Conservation (phyloP, 2,113 vertebrate species). For the Machaerirhynchus nigripectus region DNA sequence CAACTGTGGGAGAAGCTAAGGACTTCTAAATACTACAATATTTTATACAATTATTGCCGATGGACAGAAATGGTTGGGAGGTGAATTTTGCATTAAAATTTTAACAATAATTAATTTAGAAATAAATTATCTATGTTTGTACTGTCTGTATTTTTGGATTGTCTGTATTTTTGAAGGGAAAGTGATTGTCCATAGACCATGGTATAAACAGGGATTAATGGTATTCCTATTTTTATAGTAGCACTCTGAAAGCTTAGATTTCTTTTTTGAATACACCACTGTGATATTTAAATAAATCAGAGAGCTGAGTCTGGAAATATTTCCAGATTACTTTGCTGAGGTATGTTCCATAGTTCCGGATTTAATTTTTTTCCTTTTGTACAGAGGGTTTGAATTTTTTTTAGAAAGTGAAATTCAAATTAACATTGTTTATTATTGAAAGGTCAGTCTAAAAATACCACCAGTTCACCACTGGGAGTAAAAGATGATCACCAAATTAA, state of each 20-base stretch:
- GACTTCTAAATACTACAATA: not conserved
- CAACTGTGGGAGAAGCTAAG: not conserved
- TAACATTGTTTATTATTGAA: not conserved
- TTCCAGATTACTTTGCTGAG: not conserved
- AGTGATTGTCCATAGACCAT: not conserved
- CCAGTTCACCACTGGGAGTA: not conserved
- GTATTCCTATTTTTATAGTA: not conserved
- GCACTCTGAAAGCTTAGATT: not conserved
- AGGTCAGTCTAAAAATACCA: not conserved
- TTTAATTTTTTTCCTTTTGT: not conserved
- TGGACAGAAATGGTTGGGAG: not conserved
- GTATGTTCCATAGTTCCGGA: no score
- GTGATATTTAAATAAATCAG: not conserved
- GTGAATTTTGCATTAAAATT: not conserved
- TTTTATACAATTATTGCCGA: not conserved
- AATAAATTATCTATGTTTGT: not conserved
- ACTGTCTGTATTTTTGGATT: not conserved
- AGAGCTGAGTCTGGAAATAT: not conserved
- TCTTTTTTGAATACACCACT: not conserved
- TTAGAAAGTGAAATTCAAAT: not conserved
- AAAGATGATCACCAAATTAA: not conserved
- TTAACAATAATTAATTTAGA: not conserved
- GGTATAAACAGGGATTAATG: not conserved
- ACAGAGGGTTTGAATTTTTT: not conserved
- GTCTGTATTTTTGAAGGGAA: not conserved